Evolutionary conservation across 2,888 invertebrate species (phyloP).

Genomic region (Ophioninae sp.): DNA sequence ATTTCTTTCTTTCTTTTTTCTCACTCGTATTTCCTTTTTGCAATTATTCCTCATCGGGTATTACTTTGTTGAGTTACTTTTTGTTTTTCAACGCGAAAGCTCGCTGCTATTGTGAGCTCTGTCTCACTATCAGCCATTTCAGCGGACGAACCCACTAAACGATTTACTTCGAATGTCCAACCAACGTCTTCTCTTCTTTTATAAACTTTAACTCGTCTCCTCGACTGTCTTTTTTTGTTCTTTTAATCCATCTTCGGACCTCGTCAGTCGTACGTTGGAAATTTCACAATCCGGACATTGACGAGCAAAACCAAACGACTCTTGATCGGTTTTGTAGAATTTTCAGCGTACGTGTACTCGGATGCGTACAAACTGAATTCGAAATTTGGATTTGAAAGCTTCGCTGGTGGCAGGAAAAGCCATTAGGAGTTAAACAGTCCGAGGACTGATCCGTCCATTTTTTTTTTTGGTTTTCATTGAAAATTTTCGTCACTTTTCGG

Average conservation of each 20-base stretch:
- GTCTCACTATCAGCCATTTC: background rate
- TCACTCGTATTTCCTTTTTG: slow-evolving; percentile 39
- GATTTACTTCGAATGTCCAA: slow-evolving; percentile 11
- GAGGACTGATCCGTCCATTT: background rate
- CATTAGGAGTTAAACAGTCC: too few species aligned
- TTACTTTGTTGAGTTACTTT: background rate
- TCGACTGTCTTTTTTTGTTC: background rate
- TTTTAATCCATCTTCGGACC: background rate
- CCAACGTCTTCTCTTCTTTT: background rate
- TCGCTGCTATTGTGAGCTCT: background rate
- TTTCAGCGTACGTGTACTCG: background rate
- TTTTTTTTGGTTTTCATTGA: background rate
- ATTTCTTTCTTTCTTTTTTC: background rate
- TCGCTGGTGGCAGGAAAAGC: too few species aligned
- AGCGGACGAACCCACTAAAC: background rate
- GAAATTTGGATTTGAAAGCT: too few species aligned
- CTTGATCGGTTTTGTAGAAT: background rate
- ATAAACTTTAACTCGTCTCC: background rate
- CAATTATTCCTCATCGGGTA: background rate
- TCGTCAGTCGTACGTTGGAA: background rate
- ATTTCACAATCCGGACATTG: background rate
- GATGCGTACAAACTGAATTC: background rate
- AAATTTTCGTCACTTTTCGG: slow-evolving; percentile 3
- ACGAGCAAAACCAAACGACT: background rate
- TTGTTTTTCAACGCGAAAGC: background rate